phyloP scores from a whole-genome alignment of 2,113 vertebrate genomes.

The Platichthys stellatus region DNA sequence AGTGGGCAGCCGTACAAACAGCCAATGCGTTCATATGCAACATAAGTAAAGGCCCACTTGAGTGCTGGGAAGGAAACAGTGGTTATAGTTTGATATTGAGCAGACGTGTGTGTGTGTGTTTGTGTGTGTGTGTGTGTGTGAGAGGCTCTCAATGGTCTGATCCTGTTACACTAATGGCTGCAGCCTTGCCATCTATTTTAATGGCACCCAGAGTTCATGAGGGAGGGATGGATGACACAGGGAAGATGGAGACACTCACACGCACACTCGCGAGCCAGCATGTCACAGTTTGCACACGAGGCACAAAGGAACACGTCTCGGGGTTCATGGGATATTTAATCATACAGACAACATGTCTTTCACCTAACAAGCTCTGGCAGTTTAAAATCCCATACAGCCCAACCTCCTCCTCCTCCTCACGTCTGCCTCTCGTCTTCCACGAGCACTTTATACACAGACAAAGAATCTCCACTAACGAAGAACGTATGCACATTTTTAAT shows the following conservation, averaged over 20 bases:
- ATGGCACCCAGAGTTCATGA: conserved; percentile 40
- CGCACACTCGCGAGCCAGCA: background rate
- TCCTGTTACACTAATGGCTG: conserved; percentile 60
- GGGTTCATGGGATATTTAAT: conserved; percentile 2
- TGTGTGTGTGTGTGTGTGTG: conserved; percentile 8
- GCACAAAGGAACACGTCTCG: conserved; percentile 39
- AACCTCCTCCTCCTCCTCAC: background rate
- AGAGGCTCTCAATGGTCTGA: conserved; percentile 40
- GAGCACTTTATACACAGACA: background rate
- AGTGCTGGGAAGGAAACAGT: conserved; percentile 15
- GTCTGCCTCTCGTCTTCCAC: background rate
- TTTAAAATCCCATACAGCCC: background rate
- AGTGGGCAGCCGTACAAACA: background rate
- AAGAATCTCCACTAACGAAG: background rate
- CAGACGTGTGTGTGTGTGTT: background rate
- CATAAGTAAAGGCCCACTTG: background rate
- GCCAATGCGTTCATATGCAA: too few relatives aligned
- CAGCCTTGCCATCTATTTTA: conserved; percentile 29
- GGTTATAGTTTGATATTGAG: conserved; percentile 22
- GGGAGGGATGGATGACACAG: conserved; percentile 63
- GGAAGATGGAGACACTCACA: conserved; percentile 17
- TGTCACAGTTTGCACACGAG: conserved; percentile 12
- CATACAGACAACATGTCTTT: conserved; percentile 31
- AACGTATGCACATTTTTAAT: background rate
- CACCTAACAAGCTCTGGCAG: conserved; percentile 26